A percentile compares a stretch with the other conserved stretches of the same genome.
phyloP scores from a whole-genome alignment of 1,140 invertebrate species.

The Caenorhabditis briggsae region DNA sequence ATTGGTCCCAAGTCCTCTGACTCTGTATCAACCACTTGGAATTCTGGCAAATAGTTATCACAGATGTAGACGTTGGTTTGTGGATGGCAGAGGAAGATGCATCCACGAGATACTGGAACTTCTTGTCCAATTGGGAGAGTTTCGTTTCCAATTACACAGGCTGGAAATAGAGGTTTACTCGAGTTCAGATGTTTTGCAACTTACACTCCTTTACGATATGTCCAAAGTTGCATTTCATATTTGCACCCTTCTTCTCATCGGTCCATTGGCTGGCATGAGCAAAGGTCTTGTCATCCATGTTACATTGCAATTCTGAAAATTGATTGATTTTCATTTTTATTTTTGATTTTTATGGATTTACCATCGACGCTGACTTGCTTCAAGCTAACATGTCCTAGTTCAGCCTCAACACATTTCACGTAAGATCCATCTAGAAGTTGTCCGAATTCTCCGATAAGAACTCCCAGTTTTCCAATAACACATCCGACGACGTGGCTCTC shows the following conservation, averaged over 20 bases:
- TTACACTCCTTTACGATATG: conserved; percentile 55
- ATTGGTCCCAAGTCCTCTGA: conserved; percentile 82
- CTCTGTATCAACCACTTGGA: conserved; percentile 4
- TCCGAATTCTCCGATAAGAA: conserved; percentile 54
- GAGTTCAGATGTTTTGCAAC: not conserved
- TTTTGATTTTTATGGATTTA: conserved; percentile 2
- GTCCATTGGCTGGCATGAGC: conserved; percentile 49
- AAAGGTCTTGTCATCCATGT: conserved; percentile 52
- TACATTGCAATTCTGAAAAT: conserved; percentile 56
- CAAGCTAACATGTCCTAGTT: conserved; percentile 48
- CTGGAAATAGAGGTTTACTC: conserved; percentile 40
- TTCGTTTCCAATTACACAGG: conserved; percentile 46
- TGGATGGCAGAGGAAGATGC: conserved; percentile 65
- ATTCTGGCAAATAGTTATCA: conserved; percentile 51
- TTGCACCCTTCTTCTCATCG: conserved; percentile 41
- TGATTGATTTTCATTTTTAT: not conserved
- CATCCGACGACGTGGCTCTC: conserved; percentile 62
- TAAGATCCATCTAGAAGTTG: conserved; percentile 52
- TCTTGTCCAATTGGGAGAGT: conserved; percentile 57
- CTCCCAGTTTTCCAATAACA: conserved; percentile 59
- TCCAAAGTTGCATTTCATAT: conserved; percentile 48
- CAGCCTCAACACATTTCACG: conserved; percentile 58
- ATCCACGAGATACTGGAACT: conserved; percentile 54
- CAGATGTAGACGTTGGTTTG: conserved; percentile 63
- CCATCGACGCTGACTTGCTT: conserved; percentile 41